These are phyloP conservation scores for Leucophora obtusa DNA, from an alignment of 2,888 invertebrate species.

Conservation along the genomic window DNA sequence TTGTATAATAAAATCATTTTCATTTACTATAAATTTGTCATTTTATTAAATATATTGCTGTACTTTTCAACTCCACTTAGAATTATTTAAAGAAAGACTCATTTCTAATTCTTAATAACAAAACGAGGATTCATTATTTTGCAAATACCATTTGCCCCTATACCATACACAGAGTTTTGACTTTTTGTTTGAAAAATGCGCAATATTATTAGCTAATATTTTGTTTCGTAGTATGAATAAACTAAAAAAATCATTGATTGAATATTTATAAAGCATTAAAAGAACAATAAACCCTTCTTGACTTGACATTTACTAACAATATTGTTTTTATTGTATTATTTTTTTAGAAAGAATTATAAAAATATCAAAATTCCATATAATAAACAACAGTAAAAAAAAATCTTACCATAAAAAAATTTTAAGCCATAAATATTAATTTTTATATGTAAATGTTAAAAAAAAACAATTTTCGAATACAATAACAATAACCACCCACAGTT, in stretches of 20 bases:
- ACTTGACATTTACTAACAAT: not conserved
- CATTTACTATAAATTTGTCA: not conserved
- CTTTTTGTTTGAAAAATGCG: constrained; percentile 16
- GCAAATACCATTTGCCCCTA: constrained; percentile 6
- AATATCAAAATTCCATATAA: not conserved
- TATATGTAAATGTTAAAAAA: constrained; percentile 1
- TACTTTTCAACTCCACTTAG: not conserved
- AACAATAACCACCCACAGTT: constrained; percentile 11
- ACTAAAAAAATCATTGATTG: constrained; percentile 21
- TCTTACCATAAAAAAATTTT: not conserved
- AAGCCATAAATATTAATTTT: constrained; percentile 8
- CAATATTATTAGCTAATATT: constrained; percentile 31
- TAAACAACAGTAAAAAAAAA: not conserved
- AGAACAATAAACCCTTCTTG: not conserved
- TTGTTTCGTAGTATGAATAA: constrained; percentile 23
- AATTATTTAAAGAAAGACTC: constrained; percentile 10
- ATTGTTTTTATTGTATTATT: not conserved
- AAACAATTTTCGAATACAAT: constrained; percentile 7
- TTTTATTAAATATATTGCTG: not conserved
- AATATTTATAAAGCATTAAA: constrained; percentile 45
- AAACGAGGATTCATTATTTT: constrained; percentile 12
- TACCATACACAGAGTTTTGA: not conserved
- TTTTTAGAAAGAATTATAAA: constrained; percentile 3
- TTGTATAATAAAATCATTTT: no score
- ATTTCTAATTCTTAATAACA: constrained; percentile 9